Base-by-base conservation (phyloP, 2,888 invertebrate species). In the Temnothorax ravouxi region DNA sequence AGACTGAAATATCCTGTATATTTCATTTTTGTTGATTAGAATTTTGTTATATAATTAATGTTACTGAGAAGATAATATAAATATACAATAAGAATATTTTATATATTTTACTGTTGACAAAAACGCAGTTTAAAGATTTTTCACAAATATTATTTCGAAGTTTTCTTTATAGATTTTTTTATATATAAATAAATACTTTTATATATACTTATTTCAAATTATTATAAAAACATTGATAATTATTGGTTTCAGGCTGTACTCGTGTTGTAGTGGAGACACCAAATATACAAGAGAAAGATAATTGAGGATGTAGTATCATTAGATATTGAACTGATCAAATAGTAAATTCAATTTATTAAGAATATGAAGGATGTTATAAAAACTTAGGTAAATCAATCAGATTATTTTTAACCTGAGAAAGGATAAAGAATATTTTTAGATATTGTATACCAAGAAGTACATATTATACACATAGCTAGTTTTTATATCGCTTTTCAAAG, bases 191-290 rank as follows among this genome's bases (percentile, higher is more conserved):
- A 18, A 75, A 41, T 83, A 84, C 41, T 82, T 84, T 67, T 82
- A 79, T 71, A 74, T 80, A 59, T 41, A 66, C 50, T 34, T 29
- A 64, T 71, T 71, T 15, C 47, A 84, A 71, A 79, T 84, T 9
- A 82, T 86, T 69, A 88, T 85, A 92, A 92, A 88, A 89, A 88
- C 84, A 84, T 91, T 91, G 86, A 88, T 80, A 87, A 90, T 92
- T 88, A 87, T 91, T 93, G 88, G 86, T 91, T 91, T 89, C 91
- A 91, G 91, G 91, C 83, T 87, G 89, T 86, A 83, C 88, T 89
- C 91, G 86, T 87, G 71, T 86, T 87, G 77, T 89, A 89, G 76
- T 85, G 69, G 89, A 88, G 85, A 85, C 88, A 64, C 56, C 91
- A 83, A 90, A 76, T 80, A 69, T 88, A 84, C 90, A 88, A 77